Conservation (phyloP, 1,140 invertebrate species). For the Drosophila sproati region DNA sequence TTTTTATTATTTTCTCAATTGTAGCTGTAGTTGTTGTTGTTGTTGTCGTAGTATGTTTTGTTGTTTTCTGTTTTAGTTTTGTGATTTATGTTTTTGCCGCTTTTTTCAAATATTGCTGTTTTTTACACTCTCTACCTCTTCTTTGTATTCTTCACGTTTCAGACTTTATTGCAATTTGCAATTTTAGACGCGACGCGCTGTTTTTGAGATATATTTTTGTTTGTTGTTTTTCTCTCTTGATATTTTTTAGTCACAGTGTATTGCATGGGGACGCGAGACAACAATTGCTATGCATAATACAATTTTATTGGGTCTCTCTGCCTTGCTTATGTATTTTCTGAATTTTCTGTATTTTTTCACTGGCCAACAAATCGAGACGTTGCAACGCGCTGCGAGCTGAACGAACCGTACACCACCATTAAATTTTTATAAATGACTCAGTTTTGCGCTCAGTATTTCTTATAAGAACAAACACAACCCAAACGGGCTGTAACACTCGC, state of each 20-base stretch:
- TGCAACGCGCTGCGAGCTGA: slow-evolving; percentile 62
- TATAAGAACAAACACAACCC: slow-evolving; percentile 44
- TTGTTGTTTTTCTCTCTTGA: neutral
- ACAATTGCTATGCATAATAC: slow-evolving; percentile 43
- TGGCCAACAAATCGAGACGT: slow-evolving; percentile 57
- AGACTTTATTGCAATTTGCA: slow-evolving; percentile 73
- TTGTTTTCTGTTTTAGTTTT: slow-evolving; percentile 35
- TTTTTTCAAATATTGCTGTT: slow-evolving; percentile 43
- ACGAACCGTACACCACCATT: slow-evolving; percentile 76
- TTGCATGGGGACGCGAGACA: slow-evolving; percentile 33
- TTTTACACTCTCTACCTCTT: slow-evolving; percentile 49
- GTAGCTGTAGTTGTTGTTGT: slow-evolving; percentile 51
- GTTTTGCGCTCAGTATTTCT: slow-evolving; percentile 51
- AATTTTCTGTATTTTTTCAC: slow-evolving; percentile 61
- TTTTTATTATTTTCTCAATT: slow-evolving; percentile 47
- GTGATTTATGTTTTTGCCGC: slow-evolving; percentile 56
- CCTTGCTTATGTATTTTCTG: slow-evolving; percentile 37
- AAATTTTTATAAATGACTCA: slow-evolving; percentile 69
- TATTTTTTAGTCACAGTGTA: slow-evolving; percentile 37
- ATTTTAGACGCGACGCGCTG: slow-evolving; percentile 48
- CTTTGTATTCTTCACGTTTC: slow-evolving; percentile 51
- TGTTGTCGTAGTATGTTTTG: slow-evolving; percentile 23
- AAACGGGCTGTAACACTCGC: slow-evolving; percentile 10
- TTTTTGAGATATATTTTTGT: slow-evolving; percentile 27
- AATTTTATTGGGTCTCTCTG: slow-evolving; percentile 22